These are phyloP conservation scores for Chionis minor DNA, from an alignment of 2,113 vertebrate species.

Conservation along the genomic window DNA sequence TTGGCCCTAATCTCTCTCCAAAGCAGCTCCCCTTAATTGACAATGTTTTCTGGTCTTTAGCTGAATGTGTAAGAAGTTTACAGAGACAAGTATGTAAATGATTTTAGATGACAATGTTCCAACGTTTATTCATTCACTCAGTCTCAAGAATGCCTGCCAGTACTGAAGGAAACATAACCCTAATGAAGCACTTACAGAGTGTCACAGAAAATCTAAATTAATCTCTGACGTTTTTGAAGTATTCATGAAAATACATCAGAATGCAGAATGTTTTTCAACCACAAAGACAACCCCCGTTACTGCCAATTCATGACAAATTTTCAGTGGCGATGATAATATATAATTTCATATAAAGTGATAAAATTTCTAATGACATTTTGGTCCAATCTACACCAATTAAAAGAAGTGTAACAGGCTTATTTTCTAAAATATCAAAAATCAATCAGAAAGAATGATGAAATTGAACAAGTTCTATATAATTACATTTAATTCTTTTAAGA, in stretches of 20 bases:
- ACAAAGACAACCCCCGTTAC: not conserved
- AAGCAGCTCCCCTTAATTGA: not conserved
- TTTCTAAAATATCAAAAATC: not conserved
- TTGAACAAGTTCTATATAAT: not conserved
- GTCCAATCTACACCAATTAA: not conserved
- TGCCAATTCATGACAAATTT: not conserved
- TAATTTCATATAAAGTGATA: not conserved
- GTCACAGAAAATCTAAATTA: conserved; percentile 7
- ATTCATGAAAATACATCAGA: conserved; percentile 13
- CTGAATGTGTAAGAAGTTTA: not conserved
- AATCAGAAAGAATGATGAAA: not conserved
- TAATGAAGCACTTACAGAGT: conserved; percentile 24
- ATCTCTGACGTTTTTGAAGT: not conserved
- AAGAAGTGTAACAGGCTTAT: not conserved
- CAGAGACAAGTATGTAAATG: not conserved
- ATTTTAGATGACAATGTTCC: not conserved
- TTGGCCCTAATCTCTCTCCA: not conserved
- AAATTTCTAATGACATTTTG: not conserved
- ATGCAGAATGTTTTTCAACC: not conserved
- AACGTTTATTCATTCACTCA: not conserved
- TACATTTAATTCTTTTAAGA: not conserved
- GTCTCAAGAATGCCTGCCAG: not conserved
- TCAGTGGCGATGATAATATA: not conserved
- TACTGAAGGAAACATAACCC: not conserved
- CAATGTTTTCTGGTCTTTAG: not conserved